phyloP scores from a whole-genome alignment of 2,888 invertebrate genomes.

The Acanthosepion lycidas region DNA sequence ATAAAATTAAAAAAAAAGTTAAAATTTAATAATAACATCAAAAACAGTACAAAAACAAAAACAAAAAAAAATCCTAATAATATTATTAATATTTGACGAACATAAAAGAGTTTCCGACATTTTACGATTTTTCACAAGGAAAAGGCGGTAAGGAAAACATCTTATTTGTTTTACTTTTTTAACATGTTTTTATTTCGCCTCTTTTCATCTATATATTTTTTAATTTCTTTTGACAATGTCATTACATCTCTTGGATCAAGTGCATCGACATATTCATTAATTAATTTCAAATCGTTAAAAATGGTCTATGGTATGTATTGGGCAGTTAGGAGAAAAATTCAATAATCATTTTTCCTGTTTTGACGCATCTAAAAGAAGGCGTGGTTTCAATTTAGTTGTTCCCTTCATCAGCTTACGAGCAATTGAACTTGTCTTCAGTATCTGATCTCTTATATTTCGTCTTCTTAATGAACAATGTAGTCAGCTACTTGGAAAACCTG shows the following conservation, averaged over 20 bases:
- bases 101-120: neutral
- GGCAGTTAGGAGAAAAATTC: neutral
- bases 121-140: neutral
- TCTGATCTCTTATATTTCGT: too few species aligned
- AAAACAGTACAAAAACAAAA: neutral
- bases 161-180: neutral
- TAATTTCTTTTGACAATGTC: neutral
- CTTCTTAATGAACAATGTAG: too few species aligned
- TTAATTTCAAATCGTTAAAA: neutral
- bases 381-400: too few species aligned
- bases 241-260: neutral
- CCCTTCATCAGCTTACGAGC: too few species aligned
- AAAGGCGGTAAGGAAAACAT: neutral
- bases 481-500: too few species aligned
- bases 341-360: neutral
- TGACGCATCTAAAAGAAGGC: too few species aligned
- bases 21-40: too few species aligned
- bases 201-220: neutral
- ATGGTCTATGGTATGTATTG: neutral
- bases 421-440: too few species aligned
- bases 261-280: constrained; percentile 17
- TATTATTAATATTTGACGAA: neutral
- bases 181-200: neutral
- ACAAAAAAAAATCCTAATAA: neutral
- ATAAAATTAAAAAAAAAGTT: neutral